Conservation (phyloP, 1,140 invertebrate species). For the Philopotamus ludificatus region DNA sequence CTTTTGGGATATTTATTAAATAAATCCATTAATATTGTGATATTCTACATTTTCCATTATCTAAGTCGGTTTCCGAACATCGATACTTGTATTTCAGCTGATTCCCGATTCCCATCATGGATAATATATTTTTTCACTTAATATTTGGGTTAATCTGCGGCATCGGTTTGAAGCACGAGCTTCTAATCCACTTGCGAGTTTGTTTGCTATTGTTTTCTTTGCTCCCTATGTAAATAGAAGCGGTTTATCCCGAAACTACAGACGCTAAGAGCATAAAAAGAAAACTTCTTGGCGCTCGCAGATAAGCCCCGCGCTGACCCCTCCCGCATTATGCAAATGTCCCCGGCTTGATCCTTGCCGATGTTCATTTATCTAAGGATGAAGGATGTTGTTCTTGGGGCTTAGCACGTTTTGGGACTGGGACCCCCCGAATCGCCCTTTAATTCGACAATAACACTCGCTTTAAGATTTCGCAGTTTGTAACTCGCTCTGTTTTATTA, state of each 20-base stretch:
- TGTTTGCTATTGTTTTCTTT: conserved; percentile 41
- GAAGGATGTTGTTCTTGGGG: conserved; percentile 37
- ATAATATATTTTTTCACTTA: too few relatives aligned
- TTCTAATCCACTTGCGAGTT: conserved; percentile 36
- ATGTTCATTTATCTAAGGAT: conserved; percentile 39
- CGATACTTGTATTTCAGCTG: too few relatives aligned
- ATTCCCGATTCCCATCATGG: too few relatives aligned
- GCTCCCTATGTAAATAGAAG: conserved; percentile 38
- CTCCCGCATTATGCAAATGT: conserved; percentile 41
- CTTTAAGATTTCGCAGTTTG: too few relatives aligned
- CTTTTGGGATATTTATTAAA: not conserved
- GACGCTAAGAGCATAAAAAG: conserved; percentile 39
- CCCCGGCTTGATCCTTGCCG: conserved; percentile 35
- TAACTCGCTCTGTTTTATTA: too few relatives aligned
- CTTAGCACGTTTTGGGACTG: conserved; percentile 13
- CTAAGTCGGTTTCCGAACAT: too few relatives aligned
- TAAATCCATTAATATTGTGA: not conserved
- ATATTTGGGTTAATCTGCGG: not conserved
- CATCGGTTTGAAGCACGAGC: not conserved
- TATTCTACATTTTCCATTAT: too few relatives aligned
- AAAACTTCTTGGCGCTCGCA: conserved; percentile 37
- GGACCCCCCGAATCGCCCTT: not conserved
- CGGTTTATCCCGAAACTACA: conserved; percentile 40
- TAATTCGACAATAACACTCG: conserved; percentile 8
- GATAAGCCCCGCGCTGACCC: conserved; percentile 40